Evolutionary conservation across 2,113 vertebrate species (phyloP).

Genomic region (Anthoscopus minutus): DNA sequence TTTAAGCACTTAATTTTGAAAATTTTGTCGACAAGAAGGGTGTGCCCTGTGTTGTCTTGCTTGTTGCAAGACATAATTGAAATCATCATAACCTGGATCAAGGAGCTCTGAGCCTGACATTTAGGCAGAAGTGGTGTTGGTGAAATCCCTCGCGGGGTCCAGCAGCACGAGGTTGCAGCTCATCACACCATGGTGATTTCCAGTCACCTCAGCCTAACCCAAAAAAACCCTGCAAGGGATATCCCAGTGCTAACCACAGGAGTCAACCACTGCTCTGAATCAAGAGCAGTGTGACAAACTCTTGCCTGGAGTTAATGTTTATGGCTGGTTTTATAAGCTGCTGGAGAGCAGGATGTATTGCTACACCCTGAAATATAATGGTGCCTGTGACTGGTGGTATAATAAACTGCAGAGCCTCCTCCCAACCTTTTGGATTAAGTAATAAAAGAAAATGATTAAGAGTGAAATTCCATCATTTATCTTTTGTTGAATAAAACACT

Average conservation of each 20-base stretch:
- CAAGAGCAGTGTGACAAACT: constrained; percentile 6
- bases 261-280: not conserved
- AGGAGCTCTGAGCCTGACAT: not conserved
- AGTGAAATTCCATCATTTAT: constrained; percentile 18
- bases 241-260: not conserved
- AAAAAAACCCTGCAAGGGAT: not conserved
- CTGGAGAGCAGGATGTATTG: constrained; percentile 18
- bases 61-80: not conserved
- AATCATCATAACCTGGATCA: not conserved
- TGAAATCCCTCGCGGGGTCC: not conserved
- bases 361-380: constrained; percentile 39
- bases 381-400: not conserved
- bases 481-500: constrained; percentile 8
- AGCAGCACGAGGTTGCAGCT: not conserved
- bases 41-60: not conserved
- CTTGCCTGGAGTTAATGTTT: constrained; percentile 37
- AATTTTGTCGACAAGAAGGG: not conserved
- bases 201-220: not conserved
- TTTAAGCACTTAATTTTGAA: not conserved
- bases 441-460: constrained; percentile 59
- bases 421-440: constrained; percentile 46
- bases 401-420: constrained; percentile 38
- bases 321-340: constrained; percentile 46
- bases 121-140: not conserved
- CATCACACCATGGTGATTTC: not conserved